These are phyloP conservation scores for Poeciliopsis gracilis DNA, from an alignment of 2,797 vertebrate genomes.

Conservation along the genomic window DNA sequence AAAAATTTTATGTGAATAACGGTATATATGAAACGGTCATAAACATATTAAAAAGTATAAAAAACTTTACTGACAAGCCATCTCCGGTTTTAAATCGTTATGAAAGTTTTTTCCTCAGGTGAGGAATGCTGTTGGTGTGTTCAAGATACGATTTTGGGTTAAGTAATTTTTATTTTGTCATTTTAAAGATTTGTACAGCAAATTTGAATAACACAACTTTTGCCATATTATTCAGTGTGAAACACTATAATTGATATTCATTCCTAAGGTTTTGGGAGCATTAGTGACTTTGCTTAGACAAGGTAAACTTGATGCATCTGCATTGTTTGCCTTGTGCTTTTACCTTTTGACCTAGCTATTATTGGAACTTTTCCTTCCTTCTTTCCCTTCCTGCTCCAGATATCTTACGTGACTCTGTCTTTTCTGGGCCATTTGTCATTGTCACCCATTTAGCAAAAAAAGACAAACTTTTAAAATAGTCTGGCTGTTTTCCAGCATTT, in stretches of 20 bases:
- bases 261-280: neutral
- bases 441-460: constrained; percentile 53
- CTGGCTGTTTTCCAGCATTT: constrained; percentile 53
- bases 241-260: neutral
- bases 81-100: neutral
- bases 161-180: neutral
- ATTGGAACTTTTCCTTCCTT: constrained; percentile 36
- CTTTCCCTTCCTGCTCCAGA: constrained; percentile 38
- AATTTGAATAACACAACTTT: neutral
- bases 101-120: neutral
- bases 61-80: neutral
- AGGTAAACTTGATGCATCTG: neutral
- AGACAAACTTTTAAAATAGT: constrained; percentile 38
- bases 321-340: constrained; percentile 33
- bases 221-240: neutral
- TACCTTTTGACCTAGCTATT: constrained; percentile 51
- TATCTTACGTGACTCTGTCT: constrained; percentile 23
- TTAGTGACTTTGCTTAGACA: neutral
- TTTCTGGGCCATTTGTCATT: constrained; percentile 50
- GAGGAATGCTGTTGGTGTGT: neutral
- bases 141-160: neutral
- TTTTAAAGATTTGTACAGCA: neutral
- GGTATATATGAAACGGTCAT: neutral
- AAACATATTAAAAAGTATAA: neutral
- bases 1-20: neutral